A percentile compares a stretch with the other conserved stretches of the same genome.
Evolutionary conservation across 2,113 vertebrate species (phyloP).

Genomic region (Clarias macrocephalus): DNA sequence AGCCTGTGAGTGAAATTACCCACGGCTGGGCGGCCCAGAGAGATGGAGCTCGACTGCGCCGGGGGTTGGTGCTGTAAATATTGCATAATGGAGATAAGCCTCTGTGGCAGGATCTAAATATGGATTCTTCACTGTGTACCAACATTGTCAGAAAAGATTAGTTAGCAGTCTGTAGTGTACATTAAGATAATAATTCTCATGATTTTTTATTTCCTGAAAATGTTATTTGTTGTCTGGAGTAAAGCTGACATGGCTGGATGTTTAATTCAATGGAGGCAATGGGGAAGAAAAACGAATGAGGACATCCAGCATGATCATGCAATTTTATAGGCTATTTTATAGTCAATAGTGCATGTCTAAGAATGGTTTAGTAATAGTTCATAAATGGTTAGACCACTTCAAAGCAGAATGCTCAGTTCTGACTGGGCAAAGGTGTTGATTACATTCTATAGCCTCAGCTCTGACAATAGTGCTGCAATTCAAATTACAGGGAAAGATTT

Average conservation of each 20-base stretch:
- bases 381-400: background rate
- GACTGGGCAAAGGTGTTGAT: background rate
- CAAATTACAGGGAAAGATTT: background rate
- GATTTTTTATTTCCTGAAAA: background rate
- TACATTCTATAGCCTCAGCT: background rate
- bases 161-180: slow-evolving; percentile 31
- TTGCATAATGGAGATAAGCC: slow-evolving; percentile 62
- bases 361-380: background rate
- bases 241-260: slow-evolving; percentile 30
- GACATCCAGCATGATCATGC: background rate
- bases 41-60: slow-evolving; percentile 8
- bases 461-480: background rate
- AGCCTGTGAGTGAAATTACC: slow-evolving; percentile 51
- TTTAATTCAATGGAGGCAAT: slow-evolving; percentile 28
- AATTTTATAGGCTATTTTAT: background rate
- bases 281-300: background rate
- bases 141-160: slow-evolving; percentile 53
- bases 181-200: slow-evolving; percentile 4
- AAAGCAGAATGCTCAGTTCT: background rate
- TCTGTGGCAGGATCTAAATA: slow-evolving; percentile 59
- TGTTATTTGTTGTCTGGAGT: background rate
- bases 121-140: slow-evolving; percentile 55
- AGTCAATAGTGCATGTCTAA: background rate
- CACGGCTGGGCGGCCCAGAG: slow-evolving; percentile 21
- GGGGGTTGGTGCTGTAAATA: slow-evolving; percentile 53